Conservation (phyloP, 2,113 vertebrate genomes). For the Corydoras sp. region DNA sequence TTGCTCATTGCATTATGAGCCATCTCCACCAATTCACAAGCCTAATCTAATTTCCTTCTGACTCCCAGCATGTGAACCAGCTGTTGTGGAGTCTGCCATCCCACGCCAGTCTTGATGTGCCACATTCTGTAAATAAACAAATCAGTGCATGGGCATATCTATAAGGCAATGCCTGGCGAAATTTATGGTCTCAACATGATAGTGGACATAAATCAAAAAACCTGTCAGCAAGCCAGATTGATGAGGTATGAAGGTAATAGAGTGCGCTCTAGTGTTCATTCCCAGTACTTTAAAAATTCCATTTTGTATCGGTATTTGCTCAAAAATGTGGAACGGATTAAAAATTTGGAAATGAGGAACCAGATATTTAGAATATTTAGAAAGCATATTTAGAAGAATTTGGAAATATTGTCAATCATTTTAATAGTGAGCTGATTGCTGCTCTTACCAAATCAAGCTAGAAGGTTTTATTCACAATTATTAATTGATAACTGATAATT, state of each 20-base stretch:
- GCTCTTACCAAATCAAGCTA: too few species aligned
- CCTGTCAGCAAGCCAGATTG: conserved; percentile 8
- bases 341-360: too few species aligned
- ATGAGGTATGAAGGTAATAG: conserved; percentile 21
- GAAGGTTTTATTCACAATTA: too few species aligned
- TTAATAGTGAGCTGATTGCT: too few species aligned
- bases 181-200: conserved; percentile 28
- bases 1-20: conserved; percentile 30
- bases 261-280: conserved; percentile 37
- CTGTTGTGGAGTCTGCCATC: conserved; percentile 24
- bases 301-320: neutral
- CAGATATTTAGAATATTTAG: too few species aligned
- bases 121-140: conserved; percentile 29
- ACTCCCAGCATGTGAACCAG: conserved; percentile 35
- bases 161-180: conserved; percentile 21
- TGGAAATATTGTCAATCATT: too few species aligned
- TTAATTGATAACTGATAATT: too few species aligned
- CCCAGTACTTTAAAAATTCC: neutral
- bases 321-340: neutral
- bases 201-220: conserved; percentile 23
- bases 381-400: too few species aligned
- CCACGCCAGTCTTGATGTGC: conserved; percentile 18
- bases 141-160: conserved; percentile 11
- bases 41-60: conserved; percentile 43
- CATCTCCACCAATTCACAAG: conserved; percentile 42